These are phyloP conservation scores for Montipora cactus DNA, from an alignment of 64 coral and sea anemone genomes.

Conservation along the genomic window DNA sequence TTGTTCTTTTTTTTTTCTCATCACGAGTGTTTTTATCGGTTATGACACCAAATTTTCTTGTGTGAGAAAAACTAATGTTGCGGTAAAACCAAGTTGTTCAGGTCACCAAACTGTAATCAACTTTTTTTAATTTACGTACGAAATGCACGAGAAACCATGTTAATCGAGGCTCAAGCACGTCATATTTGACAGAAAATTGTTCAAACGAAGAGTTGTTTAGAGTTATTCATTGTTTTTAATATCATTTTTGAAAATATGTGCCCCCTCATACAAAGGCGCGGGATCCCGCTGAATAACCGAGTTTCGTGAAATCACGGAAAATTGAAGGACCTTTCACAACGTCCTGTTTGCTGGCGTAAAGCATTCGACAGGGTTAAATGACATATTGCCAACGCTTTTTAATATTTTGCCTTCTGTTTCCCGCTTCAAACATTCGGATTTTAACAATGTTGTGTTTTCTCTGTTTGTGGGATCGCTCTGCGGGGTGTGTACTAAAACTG, in stretches of 20 bases:
- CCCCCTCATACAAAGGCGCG: not conserved
- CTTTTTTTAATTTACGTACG: not conserved
- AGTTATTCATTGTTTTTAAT: slow-evolving; percentile 19
- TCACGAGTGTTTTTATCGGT: not conserved
- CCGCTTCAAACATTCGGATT: slow-evolving; percentile 30
- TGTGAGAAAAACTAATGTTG: not conserved
- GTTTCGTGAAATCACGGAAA: slow-evolving; percentile 30
- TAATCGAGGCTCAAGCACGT: not conserved
- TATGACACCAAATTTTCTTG: not conserved
- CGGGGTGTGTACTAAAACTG: not conserved
- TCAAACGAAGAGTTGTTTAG: not conserved
- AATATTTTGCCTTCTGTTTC: slow-evolving; percentile 46
- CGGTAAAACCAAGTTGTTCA: not conserved
- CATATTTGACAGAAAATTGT: not conserved
- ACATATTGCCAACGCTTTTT: not conserved
- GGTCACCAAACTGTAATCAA: no score
- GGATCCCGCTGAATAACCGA: slow-evolving; percentile 21
- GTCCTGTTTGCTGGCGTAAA: not conserved
- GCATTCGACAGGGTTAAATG: not conserved
- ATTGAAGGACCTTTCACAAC: not conserved
- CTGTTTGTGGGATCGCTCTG: slow-evolving; percentile 16
- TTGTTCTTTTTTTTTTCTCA: not conserved
- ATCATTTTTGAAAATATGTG: slow-evolving; percentile 20
- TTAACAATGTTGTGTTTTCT: slow-evolving; percentile 55
- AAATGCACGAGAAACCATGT: no score